Percentiles rank a stretch among this genome's conserved stretches.
Evolutionary conservation across 2,797 vertebrate genomes (phyloP).

Genomic region (Syngnathus rostellatus): DNA sequence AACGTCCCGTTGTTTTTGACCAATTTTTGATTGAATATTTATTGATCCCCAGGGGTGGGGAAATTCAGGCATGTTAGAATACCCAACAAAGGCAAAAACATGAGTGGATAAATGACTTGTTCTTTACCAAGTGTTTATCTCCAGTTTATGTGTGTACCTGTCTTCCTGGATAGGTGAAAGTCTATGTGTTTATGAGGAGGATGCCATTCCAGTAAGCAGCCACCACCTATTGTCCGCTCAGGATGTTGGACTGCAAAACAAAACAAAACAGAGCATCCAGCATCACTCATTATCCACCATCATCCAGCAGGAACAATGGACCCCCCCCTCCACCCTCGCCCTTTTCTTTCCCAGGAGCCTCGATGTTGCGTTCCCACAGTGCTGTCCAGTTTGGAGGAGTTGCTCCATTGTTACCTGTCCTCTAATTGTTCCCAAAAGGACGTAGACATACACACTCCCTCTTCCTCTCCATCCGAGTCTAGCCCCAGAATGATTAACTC

Average conservation of each 20-base stretch:
- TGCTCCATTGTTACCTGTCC: conserved; percentile 55
- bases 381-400: conserved; percentile 34
- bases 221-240: conserved; percentile 58
- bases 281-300: conserved; percentile 50
- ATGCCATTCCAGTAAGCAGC: conserved; percentile 36
- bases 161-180: not conserved
- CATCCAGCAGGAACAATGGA: conserved; percentile 56
- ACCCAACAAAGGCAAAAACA: too few relatives aligned
- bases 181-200: conserved; percentile 21
- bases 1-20: too few relatives aligned
- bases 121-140: conserved; percentile 6
- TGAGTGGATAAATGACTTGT: not conserved
- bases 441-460: conserved; percentile 11
- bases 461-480: conserved; percentile 5
- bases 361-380: conserved; percentile 54
- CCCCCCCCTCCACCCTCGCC: conserved; percentile 34
- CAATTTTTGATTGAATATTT: too few relatives aligned
- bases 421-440: conserved; percentile 40
- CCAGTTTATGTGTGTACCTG: conserved; percentile 8
- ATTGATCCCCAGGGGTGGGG: too few relatives aligned
- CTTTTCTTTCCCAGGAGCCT: conserved; percentile 47
- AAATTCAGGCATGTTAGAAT: too few relatives aligned
- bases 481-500: not conserved
- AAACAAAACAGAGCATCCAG: conserved; percentile 27
- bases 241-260: conserved; percentile 55